Conservation (phyloP, 2,888 invertebrate genomes). For the Ophion slaviceki region DNA sequence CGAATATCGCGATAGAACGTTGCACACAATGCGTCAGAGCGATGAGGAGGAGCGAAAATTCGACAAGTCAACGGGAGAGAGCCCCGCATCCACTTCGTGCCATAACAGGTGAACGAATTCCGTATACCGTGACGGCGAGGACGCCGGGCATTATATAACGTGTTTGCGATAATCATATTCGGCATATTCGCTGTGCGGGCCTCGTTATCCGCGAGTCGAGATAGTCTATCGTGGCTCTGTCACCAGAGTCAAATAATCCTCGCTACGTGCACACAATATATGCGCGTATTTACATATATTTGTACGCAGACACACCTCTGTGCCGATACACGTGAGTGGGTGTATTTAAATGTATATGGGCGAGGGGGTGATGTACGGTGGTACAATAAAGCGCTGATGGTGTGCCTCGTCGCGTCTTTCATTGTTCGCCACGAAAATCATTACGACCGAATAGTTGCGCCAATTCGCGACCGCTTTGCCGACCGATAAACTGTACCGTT, state of each 20-base stretch:
- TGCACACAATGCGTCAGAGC: not conserved
- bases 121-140: constrained; percentile 60
- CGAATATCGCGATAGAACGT: not conserved
- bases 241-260: constrained; percentile 51
- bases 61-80: not conserved
- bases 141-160: constrained; percentile 69
- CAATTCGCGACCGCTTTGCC: not conserved
- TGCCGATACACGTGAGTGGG: not conserved
- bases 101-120: constrained; percentile 69
- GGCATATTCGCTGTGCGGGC: constrained; percentile 57
- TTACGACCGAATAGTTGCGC: not conserved
- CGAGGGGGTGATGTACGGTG: not conserved
- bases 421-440: not conserved
- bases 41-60: not conserved
- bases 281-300: not conserved
- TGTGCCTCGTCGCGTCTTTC: not conserved
- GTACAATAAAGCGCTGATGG: not conserved
- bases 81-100: constrained; percentile 8
- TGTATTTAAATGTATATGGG: not conserved
- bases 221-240: constrained; percentile 38
- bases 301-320: not conserved
- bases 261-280: not conserved
- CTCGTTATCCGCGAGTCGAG: constrained; percentile 44
- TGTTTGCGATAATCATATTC: constrained; percentile 71
- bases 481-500: not conserved